Conservation (phyloP, 2,113 vertebrate species). For the Cyanoliseus patagonus region DNA sequence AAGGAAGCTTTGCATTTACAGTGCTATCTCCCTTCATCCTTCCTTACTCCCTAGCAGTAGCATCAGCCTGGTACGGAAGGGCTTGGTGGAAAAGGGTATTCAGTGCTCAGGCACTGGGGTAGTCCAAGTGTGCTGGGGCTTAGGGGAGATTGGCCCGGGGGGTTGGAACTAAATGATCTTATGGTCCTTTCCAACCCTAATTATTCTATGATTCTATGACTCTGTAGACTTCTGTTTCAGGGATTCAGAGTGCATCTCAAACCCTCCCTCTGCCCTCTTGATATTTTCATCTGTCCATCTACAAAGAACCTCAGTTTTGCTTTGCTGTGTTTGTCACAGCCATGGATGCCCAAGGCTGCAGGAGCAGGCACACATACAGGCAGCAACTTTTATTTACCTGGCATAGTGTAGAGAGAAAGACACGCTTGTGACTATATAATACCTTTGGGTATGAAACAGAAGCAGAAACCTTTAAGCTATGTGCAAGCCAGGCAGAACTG, state of each 20-base stretch:
- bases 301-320: neutral
- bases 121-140: too few relatives aligned
- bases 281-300: neutral
- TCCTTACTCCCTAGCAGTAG: too few relatives aligned
- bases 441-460: neutral
- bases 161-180: too few relatives aligned
- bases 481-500: neutral
- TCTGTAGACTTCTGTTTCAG: neutral
- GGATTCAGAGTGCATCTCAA: neutral
- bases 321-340: neutral
- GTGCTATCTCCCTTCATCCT: too few relatives aligned
- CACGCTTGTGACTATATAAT: neutral
- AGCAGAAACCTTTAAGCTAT: neutral
- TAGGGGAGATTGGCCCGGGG: too few relatives aligned
- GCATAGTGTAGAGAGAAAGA: neutral
- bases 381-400: neutral
- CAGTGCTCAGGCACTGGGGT: too few relatives aligned
- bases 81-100: too few relatives aligned
- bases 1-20: too few relatives aligned
- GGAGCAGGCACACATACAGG: neutral
- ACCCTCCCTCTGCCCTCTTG: neutral
- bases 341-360: neutral
- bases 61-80: too few relatives aligned
- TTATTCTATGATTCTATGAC: neutral
- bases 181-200: too few relatives aligned